A percentile compares a stretch with the other conserved stretches of the same genome.
Conservation (phyloP, 1,140 invertebrate genomes). For the Wiebesia pumilae region DNA sequence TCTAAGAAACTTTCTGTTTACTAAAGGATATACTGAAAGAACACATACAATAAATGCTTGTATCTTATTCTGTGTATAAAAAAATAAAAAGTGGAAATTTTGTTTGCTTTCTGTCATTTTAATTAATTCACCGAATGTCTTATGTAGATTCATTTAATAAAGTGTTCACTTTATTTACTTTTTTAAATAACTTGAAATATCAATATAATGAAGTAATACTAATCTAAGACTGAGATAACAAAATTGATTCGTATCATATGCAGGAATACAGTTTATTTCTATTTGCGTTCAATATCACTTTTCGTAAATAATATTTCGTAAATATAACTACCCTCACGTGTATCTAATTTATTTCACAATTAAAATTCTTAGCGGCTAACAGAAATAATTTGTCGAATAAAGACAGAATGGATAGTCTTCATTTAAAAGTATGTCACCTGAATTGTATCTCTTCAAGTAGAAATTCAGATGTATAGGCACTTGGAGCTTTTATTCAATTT, state of each 20-base stretch:
- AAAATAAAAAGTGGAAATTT: not conserved
- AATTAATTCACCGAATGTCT: not conserved
- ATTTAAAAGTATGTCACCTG: not conserved
- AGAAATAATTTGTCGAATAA: not conserved
- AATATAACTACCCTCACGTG: not conserved
- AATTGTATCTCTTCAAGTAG: not conserved
- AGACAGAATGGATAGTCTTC: not conserved
- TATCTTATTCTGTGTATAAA: not conserved
- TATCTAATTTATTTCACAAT: not conserved
- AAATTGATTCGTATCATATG: too few relatives aligned
- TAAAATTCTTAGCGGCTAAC: not conserved
- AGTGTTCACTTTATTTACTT: not conserved
- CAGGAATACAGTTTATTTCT: too few relatives aligned
- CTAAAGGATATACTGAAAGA: not conserved
- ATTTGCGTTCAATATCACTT: too few relatives aligned
- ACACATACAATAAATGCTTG: not conserved
- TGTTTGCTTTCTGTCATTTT: not conserved
- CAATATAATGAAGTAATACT: too few relatives aligned
- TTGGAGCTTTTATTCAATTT: not conserved
- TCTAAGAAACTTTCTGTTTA: too few relatives aligned
- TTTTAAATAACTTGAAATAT: too few relatives aligned
- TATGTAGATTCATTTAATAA: not conserved
- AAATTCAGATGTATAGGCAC: not conserved
- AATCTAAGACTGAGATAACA: too few relatives aligned
- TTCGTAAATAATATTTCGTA: too few relatives aligned